Conservation (phyloP, 2,797 vertebrate genomes). For the Lacerta viridis region DNA sequence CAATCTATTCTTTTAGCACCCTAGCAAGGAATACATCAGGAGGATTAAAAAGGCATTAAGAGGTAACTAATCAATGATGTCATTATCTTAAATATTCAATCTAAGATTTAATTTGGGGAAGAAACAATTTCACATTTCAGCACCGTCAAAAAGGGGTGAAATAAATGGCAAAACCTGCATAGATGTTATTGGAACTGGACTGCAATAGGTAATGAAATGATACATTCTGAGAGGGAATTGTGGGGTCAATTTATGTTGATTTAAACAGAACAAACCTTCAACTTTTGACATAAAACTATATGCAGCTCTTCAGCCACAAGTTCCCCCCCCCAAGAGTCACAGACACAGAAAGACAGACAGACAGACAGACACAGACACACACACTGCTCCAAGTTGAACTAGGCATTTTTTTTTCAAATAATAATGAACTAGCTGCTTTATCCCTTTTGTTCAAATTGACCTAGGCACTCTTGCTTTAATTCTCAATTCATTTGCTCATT, state of each 20-base stretch:
- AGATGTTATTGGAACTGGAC: background rate
- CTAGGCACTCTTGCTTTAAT: background rate
- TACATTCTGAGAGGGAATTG: background rate
- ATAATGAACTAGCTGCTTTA: background rate
- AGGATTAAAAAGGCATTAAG: background rate
- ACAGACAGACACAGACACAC: background rate
- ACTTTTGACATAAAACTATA: background rate
- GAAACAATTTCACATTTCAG: conserved; percentile 47
- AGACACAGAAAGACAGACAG: too few species aligned
- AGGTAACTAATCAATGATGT: background rate
- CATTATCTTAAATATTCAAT: background rate
- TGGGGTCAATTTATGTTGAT: background rate
- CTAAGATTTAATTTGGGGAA: conserved; percentile 31
- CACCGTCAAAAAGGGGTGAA: conserved; percentile 42
- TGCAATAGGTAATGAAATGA: background rate
- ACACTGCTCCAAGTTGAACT: background rate
- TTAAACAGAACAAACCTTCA: conserved; percentile 9
- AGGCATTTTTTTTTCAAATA: conserved; percentile 30
- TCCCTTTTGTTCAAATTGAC: conserved; percentile 19
- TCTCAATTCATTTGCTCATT: conserved; percentile 9
- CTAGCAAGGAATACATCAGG: background rate
- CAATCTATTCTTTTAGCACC: background rate
- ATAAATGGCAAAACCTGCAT: background rate
- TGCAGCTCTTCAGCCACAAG: background rate
- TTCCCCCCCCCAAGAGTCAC: background rate